Percentiles rank a stretch among this genome's conserved stretches.
phyloP scores from a whole-genome alignment of 2,888 invertebrate species.

The Choreutis nemorana region DNA sequence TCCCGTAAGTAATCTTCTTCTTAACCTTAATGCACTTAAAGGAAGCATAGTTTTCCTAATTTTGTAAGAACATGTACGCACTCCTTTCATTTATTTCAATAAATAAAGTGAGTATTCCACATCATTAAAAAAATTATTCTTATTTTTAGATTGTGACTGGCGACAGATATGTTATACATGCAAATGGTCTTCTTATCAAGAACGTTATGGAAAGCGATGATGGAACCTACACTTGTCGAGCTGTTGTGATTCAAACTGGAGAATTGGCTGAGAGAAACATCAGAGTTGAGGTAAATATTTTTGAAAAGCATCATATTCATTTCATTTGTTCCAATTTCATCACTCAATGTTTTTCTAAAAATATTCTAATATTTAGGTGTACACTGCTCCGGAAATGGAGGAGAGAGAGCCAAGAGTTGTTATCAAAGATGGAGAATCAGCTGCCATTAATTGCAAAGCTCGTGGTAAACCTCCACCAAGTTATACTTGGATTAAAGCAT shows the following conservation, averaged over 20 bases:
- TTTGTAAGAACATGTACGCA: too few species aligned
- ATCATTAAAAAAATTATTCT: constrained; percentile 4
- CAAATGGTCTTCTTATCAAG: constrained; percentile 79
- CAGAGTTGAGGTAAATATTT: constrained; percentile 73
- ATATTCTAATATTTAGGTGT: constrained; percentile 58
- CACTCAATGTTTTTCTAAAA: too few species aligned
- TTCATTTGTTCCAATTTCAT: background rate
- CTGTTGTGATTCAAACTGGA: constrained; percentile 84
- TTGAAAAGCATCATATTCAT: background rate
- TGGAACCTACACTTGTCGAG: constrained; percentile 86
- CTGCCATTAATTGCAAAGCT: constrained; percentile 79
- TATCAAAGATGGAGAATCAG: constrained; percentile 82
- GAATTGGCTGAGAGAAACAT: constrained; percentile 80
- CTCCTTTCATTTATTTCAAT: too few species aligned
- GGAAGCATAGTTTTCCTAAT: too few species aligned
- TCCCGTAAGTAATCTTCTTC: too few species aligned
- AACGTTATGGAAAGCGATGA: constrained; percentile 84
- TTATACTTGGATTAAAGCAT: constrained; percentile 83
- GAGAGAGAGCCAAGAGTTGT: constrained; percentile 68
- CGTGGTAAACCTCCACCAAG: constrained; percentile 85
- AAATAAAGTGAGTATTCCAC: too few species aligned
- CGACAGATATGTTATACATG: constrained; percentile 76
- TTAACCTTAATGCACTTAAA: too few species aligned
- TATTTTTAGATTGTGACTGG: constrained; percentile 68
- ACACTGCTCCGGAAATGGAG: constrained; percentile 77